Conservation (phyloP, 2,888 invertebrate genomes). For the Meganola albula region DNA sequence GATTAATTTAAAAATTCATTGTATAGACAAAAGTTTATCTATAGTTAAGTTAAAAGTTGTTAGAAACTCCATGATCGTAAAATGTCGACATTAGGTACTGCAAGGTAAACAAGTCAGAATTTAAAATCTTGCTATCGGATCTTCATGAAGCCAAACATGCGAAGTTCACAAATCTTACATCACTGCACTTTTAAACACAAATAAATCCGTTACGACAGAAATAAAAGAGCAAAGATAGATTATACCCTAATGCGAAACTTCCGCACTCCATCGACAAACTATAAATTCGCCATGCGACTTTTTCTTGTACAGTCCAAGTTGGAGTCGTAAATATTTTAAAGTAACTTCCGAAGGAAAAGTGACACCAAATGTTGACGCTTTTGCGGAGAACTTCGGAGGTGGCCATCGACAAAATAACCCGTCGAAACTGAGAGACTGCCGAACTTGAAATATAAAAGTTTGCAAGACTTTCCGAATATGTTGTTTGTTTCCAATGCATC, state of each 20-base stretch:
- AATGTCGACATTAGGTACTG: too few relatives aligned
- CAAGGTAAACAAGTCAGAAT: conserved; percentile 7
- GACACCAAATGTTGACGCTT: conserved; percentile 68
- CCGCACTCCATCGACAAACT: conserved; percentile 54
- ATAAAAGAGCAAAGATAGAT: conserved; percentile 38
- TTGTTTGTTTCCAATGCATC: conserved; percentile 46
- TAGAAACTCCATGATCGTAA: too few relatives aligned
- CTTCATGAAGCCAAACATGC: conserved; percentile 24
- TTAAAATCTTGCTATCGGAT: conserved; percentile 12
- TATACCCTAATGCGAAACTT: conserved; percentile 51
- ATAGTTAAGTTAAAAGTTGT: too few relatives aligned
- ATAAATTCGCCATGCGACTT: conserved; percentile 60
- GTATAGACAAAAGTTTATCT: too few relatives aligned
- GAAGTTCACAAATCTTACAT: conserved; percentile 27
- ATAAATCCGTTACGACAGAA: conserved; percentile 41
- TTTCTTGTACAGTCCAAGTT: conserved; percentile 55
- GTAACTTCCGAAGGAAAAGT: conserved; percentile 65
- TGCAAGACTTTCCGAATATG: conserved; percentile 43
- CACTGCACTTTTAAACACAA: conserved; percentile 46
- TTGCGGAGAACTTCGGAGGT: conserved; percentile 48
- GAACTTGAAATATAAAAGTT: conserved; percentile 71
- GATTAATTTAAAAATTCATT: background rate
- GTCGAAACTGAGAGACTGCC: conserved; percentile 49
- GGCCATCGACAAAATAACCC: conserved; percentile 66
- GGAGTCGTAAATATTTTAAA: conserved; percentile 75